Base-by-base conservation (phyloP, 2,113 vertebrate species). In the Plecotus auritus region DNA sequence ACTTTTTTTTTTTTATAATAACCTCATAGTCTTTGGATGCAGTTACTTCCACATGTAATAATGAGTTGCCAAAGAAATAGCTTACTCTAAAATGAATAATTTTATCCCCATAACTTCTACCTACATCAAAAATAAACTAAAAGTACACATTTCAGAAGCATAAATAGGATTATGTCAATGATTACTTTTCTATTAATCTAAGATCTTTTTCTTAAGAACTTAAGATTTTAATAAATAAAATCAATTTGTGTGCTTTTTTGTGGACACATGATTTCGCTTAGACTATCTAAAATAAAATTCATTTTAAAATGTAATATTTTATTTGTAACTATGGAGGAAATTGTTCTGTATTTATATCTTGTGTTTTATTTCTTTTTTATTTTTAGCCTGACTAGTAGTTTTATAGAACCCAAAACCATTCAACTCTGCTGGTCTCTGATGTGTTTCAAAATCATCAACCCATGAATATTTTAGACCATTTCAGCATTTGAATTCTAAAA, bases 381-480 rank as follows among this genome's bases (percentile, higher is more conserved):
- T 90, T 93, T 85, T 70, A 18, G 20, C 35, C 18, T 69, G 23
- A 66, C 28, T 70, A 67, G 20, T 64, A 59, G 47, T 66, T 85
- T 87, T 47, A 23, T 56, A 83, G 56, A 81, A 73, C 5, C 59
- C 42, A 28, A 73, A 86, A 88, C 5, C 37, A 51, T 67, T 89
- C 28, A 69, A 45, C 10, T 91, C 49, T 89, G 56, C 14, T 74
- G 3, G 78, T 73, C 45, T 80, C 73, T 76, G 51, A 56, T 42
- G 9, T 72, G 30, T 32, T 81, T 84, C 16, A 95, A 78, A 96
- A 88, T 64, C 45, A 88, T 22, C 42, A 54, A 1, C 45, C 9
- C 26, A 47, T 83, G 83, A 95, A 91, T 90, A 83, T 82, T 92
- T 90, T 76, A 73, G 69, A 18, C 69, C 35, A 54, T 66, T 61